phyloP scores from a whole-genome alignment of 2,888 invertebrate genomes.

The Anarsia innoxiella region DNA sequence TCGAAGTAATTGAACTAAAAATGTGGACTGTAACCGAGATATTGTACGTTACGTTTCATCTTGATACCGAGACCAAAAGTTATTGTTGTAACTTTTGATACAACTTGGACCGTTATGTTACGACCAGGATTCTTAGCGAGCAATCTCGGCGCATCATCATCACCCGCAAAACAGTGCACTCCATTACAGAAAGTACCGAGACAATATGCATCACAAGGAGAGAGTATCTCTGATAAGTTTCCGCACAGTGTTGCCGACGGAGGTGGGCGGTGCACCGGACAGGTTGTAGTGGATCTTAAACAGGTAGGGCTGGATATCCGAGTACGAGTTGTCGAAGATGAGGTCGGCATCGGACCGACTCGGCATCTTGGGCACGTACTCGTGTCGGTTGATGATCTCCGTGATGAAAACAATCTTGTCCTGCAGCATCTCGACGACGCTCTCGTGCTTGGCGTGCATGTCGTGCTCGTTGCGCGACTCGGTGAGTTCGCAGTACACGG shows the following conservation, averaged over 20 bases:
- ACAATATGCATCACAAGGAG: conserved; percentile 77
- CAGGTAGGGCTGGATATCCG: conserved; percentile 97
- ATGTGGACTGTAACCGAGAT: background rate
- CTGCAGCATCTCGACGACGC: conserved; percentile 88
- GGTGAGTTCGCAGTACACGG: conserved; percentile 91
- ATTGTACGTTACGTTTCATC: background rate
- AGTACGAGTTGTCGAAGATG: conserved; percentile 94
- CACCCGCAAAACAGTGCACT: background rate
- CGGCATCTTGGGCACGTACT: conserved; percentile 97
- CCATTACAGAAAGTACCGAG: no score
- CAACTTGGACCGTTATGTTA: no score
- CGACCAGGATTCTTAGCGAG: background rate
- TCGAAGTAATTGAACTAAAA: no score
- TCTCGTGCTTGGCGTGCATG: conserved; percentile 89
- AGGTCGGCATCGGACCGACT: conserved; percentile 93
- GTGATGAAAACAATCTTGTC: conserved; percentile 97
- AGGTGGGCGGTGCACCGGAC: conserved; percentile 84
- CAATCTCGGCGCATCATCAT: background rate
- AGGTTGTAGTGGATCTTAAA: conserved; percentile 93
- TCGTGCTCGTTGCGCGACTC: conserved; percentile 91
- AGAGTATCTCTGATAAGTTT: conserved; percentile 92
- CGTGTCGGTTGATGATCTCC: conserved; percentile 95
- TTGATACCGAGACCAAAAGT: no score
- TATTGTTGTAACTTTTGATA: no score
- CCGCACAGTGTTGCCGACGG: conserved; percentile 91